phyloP scores from a whole-genome alignment of 1,140 invertebrate species.

The Mesaphorura yosii region DNA sequence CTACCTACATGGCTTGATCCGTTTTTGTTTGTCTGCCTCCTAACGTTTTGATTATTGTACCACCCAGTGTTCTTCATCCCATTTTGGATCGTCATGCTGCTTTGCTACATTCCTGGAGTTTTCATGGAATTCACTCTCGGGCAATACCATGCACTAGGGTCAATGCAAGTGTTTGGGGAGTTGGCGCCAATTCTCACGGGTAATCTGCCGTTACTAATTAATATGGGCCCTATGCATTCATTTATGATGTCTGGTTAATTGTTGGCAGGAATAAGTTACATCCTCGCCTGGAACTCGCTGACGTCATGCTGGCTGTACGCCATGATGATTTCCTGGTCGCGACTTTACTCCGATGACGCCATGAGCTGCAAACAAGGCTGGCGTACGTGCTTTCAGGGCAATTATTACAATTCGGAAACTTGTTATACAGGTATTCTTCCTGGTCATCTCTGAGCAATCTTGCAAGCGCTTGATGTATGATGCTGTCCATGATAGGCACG shows the following conservation, averaged over 20 bases:
- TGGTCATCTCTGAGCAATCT: too few relatives aligned
- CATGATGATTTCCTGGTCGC: constrained; percentile 11
- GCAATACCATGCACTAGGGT: constrained; percentile 16
- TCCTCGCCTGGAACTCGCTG: constrained; percentile 19
- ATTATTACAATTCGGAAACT: constrained; percentile 18
- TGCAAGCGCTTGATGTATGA: too few relatives aligned
- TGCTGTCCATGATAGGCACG: too few relatives aligned
- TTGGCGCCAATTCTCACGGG: constrained; percentile 21
- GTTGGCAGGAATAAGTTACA: constrained; percentile 2
- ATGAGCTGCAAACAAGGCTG: constrained; percentile 18
- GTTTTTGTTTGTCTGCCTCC: too few relatives aligned
- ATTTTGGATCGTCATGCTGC: constrained; percentile 40
- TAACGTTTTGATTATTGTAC: too few relatives aligned
- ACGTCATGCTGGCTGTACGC: constrained; percentile 11
- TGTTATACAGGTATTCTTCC: constrained; percentile 15
- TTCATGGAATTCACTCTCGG: constrained; percentile 35
- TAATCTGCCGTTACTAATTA: not conserved
- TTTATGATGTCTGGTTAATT: not conserved
- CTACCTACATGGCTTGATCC: not conserved
- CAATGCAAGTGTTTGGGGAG: constrained; percentile 9
- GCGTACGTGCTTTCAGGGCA: constrained; percentile 5
- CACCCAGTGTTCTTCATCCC: constrained; percentile 42
- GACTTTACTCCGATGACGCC: constrained; percentile 16
- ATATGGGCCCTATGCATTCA: too few relatives aligned
- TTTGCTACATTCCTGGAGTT: constrained; percentile 38